phyloP scores from a whole-genome alignment of 2,888 invertebrate species.

The Rhagium mordax region DNA sequence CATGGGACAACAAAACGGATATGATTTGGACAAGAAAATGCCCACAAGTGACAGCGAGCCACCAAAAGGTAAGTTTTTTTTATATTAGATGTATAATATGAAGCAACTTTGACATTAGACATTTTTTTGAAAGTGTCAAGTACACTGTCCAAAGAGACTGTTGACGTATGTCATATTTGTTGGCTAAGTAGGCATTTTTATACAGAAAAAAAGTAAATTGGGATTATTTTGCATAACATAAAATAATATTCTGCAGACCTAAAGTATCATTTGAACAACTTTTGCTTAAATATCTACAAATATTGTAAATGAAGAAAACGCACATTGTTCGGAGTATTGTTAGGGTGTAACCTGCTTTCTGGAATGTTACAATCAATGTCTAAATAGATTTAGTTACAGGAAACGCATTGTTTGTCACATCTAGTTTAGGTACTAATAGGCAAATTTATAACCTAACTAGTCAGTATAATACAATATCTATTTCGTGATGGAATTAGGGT shows the following conservation, averaged over 20 bases:
- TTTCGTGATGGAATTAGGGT: background rate
- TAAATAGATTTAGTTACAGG: background rate
- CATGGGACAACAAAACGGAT: conserved; percentile 46
- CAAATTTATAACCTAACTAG: background rate
- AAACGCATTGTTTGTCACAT: background rate
- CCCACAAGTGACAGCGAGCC: conserved; percentile 25
- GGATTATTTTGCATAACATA: no score
- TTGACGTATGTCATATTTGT: no score
- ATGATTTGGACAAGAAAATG: conserved; percentile 46
- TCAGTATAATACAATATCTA: background rate
- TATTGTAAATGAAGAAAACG: no score
- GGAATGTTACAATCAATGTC: background rate
- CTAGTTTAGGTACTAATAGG: background rate
- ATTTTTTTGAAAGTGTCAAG: no score
- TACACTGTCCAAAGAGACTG: no score
- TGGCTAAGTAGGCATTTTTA: no score
- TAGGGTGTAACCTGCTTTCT: background rate
- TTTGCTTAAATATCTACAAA: no score
- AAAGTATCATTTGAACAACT: no score
- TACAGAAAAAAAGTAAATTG: no score
- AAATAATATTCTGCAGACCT: no score
- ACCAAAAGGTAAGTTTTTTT: conserved; percentile 38
- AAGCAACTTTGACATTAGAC: no score
- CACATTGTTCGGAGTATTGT: no score
- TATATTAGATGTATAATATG: background rate